Evolutionary conservation across 1,140 invertebrate genomes (phyloP).

Genomic region (Neotoxoptera formosana): DNA sequence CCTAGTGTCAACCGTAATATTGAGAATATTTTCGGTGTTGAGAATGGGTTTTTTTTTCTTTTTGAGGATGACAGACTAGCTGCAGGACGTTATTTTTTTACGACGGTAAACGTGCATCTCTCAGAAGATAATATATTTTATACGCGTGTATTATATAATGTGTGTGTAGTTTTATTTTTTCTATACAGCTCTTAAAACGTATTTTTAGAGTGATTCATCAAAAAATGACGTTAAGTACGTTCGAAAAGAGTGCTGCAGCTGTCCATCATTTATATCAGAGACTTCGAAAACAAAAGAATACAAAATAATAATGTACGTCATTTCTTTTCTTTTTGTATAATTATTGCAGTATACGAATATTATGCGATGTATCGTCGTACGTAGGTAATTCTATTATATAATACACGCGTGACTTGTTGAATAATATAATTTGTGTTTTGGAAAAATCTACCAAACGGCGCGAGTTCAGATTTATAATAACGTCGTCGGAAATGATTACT

Average conservation of each 20-base stretch:
- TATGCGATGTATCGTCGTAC: too few species aligned
- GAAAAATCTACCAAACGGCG: background rate
- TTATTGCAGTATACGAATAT: too few species aligned
- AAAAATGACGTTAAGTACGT: background rate
- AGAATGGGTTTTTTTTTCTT: background rate
- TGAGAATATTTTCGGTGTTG: background rate
- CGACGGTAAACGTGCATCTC: background rate
- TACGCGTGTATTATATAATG: background rate
- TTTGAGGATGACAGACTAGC: background rate
- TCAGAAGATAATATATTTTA: background rate
- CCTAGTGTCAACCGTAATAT: background rate
- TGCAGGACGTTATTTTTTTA: background rate
- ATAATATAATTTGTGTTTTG: background rate
- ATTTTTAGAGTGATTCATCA: slow-evolving; percentile 25
- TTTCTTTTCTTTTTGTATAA: too few species aligned
- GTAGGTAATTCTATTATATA: background rate
- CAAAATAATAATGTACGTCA: background rate
- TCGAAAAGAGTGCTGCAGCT: background rate
- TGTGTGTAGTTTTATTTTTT: background rate
- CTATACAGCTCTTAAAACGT: background rate
- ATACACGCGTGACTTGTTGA: background rate
- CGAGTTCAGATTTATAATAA: background rate
- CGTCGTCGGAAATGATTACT: background rate
- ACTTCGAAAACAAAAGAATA: background rate
- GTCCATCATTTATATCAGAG: background rate